These are phyloP conservation scores for Leucophenga maculata DNA, from an alignment of 2,888 invertebrate species.

Conservation along the genomic window DNA sequence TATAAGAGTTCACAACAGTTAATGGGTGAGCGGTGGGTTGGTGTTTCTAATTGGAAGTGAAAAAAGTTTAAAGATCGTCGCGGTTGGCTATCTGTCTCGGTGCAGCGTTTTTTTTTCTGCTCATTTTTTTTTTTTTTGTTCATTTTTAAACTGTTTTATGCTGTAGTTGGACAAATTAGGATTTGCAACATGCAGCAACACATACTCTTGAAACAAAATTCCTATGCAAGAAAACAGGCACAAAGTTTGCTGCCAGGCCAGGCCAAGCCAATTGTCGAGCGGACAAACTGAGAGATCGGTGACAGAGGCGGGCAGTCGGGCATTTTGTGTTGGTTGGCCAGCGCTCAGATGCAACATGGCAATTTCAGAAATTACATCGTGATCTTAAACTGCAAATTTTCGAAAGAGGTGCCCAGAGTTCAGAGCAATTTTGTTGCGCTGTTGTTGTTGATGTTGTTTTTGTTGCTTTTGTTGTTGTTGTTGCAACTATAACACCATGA, in stretches of 20 bases:
- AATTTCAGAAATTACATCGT: conserved; percentile 71
- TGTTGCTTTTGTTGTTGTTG: conserved; percentile 25
- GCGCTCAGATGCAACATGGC: conserved; percentile 55
- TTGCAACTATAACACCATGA: conserved; percentile 34
- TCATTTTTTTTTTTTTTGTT: neutral
- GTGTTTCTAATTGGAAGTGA: conserved; percentile 5
- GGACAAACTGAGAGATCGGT: neutral
- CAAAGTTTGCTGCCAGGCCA: neutral
- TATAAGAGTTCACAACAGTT: no score
- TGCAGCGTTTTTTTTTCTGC: no score
- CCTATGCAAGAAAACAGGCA: conserved; percentile 28
- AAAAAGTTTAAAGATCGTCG: no score
- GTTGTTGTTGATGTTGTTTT: no score
- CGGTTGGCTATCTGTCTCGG: neutral
- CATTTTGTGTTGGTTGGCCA: conserved; percentile 14
- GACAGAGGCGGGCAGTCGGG: neutral
- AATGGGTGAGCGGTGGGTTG: no score
- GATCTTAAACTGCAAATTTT: conserved; percentile 66
- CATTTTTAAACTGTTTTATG: conserved; percentile 32
- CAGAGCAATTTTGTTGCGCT: conserved; percentile 66
- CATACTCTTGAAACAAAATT: conserved; percentile 15
- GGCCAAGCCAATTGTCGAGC: no score
- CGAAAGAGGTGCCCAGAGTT: conserved; percentile 68
- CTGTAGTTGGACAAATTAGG: conserved; percentile 59
- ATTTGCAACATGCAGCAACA: conserved; percentile 19